phyloP scores from a whole-genome alignment of 2,113 vertebrate species.

The Peromyscus californicus region DNA sequence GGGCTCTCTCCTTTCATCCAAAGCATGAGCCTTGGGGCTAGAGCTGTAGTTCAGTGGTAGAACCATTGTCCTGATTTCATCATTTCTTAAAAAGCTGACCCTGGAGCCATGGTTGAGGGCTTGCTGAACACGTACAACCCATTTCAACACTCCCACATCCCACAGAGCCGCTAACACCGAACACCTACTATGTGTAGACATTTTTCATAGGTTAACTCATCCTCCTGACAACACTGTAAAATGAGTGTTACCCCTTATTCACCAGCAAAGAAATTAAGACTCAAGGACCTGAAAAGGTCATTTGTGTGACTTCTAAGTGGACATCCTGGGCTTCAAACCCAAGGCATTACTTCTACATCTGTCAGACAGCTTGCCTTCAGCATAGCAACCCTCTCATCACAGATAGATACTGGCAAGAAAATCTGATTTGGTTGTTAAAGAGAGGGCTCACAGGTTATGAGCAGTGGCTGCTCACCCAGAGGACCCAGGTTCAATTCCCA shows the following conservation, averaged over 20 bases:
- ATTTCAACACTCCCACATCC: not conserved
- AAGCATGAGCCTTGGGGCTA: not conserved
- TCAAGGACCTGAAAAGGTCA: not conserved
- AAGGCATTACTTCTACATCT: not conserved
- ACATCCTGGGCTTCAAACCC: not conserved
- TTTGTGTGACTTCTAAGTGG: not conserved
- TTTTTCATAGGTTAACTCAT: not conserved
- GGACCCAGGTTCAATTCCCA: not conserved
- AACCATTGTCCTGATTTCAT: too few species aligned
- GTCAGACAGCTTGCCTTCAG: not conserved
- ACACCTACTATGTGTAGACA: not conserved
- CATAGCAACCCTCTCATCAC: not conserved
- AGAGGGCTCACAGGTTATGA: not conserved
- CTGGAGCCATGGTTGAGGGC: not conserved
- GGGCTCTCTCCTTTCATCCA: not conserved
- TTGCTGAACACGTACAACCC: accelerated
- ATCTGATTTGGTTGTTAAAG: not conserved
- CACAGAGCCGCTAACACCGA: not conserved
- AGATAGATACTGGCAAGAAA: not conserved
- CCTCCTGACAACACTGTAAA: not conserved
- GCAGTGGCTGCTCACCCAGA: not conserved
- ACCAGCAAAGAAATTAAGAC: constrained; percentile 3
- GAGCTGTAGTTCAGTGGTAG: not conserved
- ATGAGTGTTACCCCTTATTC: not conserved
- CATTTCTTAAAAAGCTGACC: not conserved